These are phyloP conservation scores for Meloidogyne hapla DNA, from an alignment of 1,140 invertebrate species.

Conservation along the genomic window DNA sequence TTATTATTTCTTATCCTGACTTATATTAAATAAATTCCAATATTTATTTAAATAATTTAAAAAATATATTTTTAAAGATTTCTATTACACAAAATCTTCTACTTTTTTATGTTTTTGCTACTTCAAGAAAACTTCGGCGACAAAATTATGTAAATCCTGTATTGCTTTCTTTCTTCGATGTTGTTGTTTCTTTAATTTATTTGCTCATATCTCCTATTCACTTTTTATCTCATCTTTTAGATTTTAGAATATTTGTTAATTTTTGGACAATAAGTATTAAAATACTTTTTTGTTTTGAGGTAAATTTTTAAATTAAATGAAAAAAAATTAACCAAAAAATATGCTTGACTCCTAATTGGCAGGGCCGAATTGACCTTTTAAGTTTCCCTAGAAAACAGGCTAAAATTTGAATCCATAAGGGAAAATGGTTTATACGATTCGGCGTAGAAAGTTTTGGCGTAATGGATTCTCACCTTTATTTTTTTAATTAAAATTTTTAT, in stretches of 20 bases:
- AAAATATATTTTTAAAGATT: constrained; percentile 25
- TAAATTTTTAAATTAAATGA: constrained; percentile 18
- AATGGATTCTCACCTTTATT: too few relatives aligned
- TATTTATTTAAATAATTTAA: neutral
- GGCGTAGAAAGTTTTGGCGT: too few relatives aligned
- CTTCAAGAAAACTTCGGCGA: constrained; percentile 54
- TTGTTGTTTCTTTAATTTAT: constrained; percentile 48
- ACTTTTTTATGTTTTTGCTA: constrained; percentile 58
- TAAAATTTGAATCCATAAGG: too few relatives aligned
- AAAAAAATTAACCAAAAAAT: too few relatives aligned
- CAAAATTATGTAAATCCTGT: constrained; percentile 60
- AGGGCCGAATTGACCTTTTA: too few relatives aligned
- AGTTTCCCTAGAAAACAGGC: too few relatives aligned
- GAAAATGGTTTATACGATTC: too few relatives aligned
- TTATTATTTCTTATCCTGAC: too few relatives aligned
- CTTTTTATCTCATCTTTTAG: constrained; percentile 41
- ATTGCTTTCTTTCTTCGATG: constrained; percentile 49
- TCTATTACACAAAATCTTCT: constrained; percentile 46
- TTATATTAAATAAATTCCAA: too few relatives aligned
- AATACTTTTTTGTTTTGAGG: constrained; percentile 51
- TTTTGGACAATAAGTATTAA: constrained; percentile 53
- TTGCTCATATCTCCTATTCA: constrained; percentile 49
- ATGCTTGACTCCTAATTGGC: too few relatives aligned
- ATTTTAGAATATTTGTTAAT: constrained; percentile 18
- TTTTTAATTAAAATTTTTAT: neutral